These are phyloP conservation scores for Chirona hameri DNA, from an alignment of 2,888 invertebrate genomes.

Conservation along the genomic window DNA sequence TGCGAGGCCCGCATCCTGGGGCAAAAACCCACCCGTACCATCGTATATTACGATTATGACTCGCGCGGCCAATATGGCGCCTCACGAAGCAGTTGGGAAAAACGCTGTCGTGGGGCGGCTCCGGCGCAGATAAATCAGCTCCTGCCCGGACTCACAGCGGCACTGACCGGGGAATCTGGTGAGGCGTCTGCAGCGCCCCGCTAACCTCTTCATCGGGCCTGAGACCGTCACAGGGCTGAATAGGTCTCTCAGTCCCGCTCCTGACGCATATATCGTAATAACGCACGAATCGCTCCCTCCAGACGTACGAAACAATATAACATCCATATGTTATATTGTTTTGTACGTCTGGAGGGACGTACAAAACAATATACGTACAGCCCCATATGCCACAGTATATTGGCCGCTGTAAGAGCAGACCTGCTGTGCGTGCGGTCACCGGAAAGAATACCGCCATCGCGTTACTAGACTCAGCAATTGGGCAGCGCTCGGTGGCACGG, in stretches of 20 bases:
- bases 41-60: constrained; percentile 11
- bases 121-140: background rate
- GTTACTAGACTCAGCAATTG: background rate
- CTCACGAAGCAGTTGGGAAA: background rate
- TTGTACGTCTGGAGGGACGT: no score
- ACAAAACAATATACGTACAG: no score
- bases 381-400: no score
- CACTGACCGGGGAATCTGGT: background rate
- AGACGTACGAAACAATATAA: no score
- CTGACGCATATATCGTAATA: no score
- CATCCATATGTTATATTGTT: no score
- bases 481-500: background rate
- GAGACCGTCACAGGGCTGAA: no score
- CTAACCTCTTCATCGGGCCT: background rate
- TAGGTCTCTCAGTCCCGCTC: no score
- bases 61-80: background rate
- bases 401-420: no score
- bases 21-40: background rate
- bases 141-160: background rate
- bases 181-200: no score
- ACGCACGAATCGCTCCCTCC: no score
- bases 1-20: background rate
- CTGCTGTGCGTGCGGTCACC: background rate
- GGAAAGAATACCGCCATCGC: background rate
- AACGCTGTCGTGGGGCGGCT: background rate